Conservation (phyloP, 2,888 invertebrate genomes). For the Diarsia brunnea region DNA sequence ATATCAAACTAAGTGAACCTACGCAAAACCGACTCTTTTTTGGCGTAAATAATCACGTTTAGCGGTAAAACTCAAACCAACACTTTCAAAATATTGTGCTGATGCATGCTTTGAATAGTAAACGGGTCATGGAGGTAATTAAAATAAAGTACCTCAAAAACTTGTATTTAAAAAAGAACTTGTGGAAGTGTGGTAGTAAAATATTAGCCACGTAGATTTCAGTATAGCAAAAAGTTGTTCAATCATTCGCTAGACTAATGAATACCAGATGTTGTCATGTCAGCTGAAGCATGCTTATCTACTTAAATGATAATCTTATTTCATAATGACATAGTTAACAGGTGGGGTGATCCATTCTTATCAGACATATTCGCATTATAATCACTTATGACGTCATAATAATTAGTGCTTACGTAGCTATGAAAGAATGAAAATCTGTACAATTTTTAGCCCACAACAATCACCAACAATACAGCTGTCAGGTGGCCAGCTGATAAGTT, state of each 20-base stretch:
- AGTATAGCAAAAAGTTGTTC: not conserved
- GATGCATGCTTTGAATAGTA: too few relatives aligned
- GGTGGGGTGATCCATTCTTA: slow-evolving; percentile 37
- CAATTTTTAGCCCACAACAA: not conserved
- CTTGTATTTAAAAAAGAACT: too few relatives aligned
- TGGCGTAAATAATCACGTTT: too few relatives aligned
- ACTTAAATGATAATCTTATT: slow-evolving; percentile 15
- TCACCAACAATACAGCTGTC: not conserved
- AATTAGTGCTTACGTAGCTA: slow-evolving; percentile 26
- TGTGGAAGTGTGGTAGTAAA: too few relatives aligned
- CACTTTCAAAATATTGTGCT: too few relatives aligned
- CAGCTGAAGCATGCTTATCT: slow-evolving; percentile 9
- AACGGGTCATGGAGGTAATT: too few relatives aligned
- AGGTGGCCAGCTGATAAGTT: slow-evolving; percentile 20
- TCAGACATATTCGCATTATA: slow-evolving; percentile 27
- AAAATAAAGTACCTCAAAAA: too few relatives aligned
- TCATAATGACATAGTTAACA: slow-evolving; percentile 10
- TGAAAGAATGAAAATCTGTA: not conserved
- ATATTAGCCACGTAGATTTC: not conserved
- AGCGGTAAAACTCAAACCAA: too few relatives aligned
- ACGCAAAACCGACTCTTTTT: too few relatives aligned
- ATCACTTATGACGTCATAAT: slow-evolving; percentile 32
- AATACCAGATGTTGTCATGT: slow-evolving; percentile 10
- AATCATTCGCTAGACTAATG: slow-evolving; percentile 4
- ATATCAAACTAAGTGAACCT: too few relatives aligned